Evolutionary conservation across 2,888 invertebrate species (phyloP).

Genomic region (Unio pictorum): DNA sequence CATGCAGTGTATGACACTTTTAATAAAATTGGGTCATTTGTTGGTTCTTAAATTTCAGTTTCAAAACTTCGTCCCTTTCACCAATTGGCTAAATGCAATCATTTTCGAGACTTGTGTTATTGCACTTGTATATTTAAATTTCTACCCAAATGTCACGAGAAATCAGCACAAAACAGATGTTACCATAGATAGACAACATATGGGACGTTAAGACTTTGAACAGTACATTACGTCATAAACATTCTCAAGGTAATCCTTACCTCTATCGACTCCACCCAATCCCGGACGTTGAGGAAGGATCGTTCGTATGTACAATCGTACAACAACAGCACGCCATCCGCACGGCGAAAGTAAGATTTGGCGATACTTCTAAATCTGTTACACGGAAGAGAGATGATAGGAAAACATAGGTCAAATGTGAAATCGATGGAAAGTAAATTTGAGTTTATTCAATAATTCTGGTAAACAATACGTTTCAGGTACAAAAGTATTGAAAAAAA

Average conservation of each 20-base stretch:
- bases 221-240: no score
- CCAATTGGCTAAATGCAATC: no score
- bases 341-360: slow-evolving; percentile 77
- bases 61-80: no score
- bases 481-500: no score
- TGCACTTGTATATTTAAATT: background rate
- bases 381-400: slow-evolving; percentile 8
- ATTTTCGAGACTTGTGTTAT: no score
- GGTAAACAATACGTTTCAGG: no score
- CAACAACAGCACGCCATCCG: slow-evolving; percentile 77
- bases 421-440: background rate
- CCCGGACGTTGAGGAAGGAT: slow-evolving; percentile 76
- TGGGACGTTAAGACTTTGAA: background rate
- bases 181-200: background rate
- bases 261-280: slow-evolving; percentile 77
- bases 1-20: no score
- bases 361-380: slow-evolving; percentile 76
- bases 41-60: no score
- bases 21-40: no score
- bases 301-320: slow-evolving; percentile 77
- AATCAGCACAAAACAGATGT: background rate
- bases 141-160: background rate
- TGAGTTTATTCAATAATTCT: no score
- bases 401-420: background rate
- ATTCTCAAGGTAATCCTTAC: slow-evolving; percentile 57